phyloP scores from a whole-genome alignment of 2,888 invertebrate species.

The Plagiodera versicolora region DNA sequence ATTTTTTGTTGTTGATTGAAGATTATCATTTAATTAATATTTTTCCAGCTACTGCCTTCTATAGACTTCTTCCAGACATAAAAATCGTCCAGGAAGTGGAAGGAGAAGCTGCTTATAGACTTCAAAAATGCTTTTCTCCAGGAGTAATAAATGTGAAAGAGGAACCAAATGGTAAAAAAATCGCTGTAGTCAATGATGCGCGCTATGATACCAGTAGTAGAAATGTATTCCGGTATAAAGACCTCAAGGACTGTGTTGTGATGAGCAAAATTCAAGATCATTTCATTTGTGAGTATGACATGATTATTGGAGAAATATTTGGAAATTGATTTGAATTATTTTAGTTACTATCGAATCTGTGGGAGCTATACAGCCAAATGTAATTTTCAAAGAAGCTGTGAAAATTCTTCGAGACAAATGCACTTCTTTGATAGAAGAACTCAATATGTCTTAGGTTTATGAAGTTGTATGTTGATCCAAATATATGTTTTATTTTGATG shows the following conservation, averaged over 20 bases:
- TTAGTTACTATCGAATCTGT: constrained; percentile 88
- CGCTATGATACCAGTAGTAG: constrained; percentile 91
- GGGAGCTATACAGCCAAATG: constrained; percentile 81
- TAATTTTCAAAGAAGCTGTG: constrained; percentile 86
- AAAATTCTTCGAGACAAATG: constrained; percentile 86
- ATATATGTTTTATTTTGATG: too few species aligned
- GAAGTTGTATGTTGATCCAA: too few species aligned
- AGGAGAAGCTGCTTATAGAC: constrained; percentile 78
- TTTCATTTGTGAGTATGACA: constrained; percentile 82
- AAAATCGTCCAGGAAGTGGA: constrained; percentile 71
- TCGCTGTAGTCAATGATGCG: constrained; percentile 81
- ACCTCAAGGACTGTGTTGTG: constrained; percentile 82
- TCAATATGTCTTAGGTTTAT: constrained; percentile 38
- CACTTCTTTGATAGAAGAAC: constrained; percentile 73
- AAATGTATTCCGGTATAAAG: constrained; percentile 87
- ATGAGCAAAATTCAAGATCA: constrained; percentile 85
- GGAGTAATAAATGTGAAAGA: constrained; percentile 83
- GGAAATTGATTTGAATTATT: not conserved
- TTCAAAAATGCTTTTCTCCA: constrained; percentile 90
- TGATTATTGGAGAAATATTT: not conserved
- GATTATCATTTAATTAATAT: too few species aligned
- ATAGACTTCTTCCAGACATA: constrained; percentile 89
- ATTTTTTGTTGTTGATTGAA: not conserved
- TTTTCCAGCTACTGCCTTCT: constrained; percentile 82
- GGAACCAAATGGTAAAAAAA: constrained; percentile 55